These are phyloP conservation scores for Parnassius glacialis DNA, from an alignment of 2,888 invertebrate species.

Conservation along the genomic window DNA sequence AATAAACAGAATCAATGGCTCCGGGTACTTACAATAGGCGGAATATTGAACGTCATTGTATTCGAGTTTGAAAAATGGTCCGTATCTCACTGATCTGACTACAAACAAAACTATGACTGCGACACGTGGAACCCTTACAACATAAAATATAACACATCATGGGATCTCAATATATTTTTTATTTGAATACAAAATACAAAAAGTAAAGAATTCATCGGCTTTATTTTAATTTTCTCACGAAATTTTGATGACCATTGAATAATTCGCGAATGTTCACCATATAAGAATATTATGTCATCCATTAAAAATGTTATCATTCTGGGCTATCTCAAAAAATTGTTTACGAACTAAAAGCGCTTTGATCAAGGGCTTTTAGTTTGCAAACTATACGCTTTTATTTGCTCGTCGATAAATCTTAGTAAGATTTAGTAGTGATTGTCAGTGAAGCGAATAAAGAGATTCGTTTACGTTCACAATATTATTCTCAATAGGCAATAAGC, in stretches of 20 bases:
- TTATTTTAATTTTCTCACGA: not conserved
- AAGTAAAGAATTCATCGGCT: too few species aligned
- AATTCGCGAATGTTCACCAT: slow-evolving; percentile 25
- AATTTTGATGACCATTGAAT: slow-evolving; percentile 15
- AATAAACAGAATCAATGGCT: slow-evolving; percentile 61
- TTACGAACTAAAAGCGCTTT: slow-evolving; percentile 46
- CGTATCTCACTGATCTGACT: slow-evolving; percentile 50
- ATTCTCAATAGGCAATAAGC: not conserved
- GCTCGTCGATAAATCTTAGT: slow-evolving; percentile 42
- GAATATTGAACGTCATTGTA: slow-evolving; percentile 53
- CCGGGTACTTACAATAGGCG: slow-evolving; percentile 54
- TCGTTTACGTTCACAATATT: not conserved
- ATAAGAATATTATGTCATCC: slow-evolving; percentile 55
- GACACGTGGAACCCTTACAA: slow-evolving; percentile 40
- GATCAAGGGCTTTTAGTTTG: slow-evolving; percentile 66
- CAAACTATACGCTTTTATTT: slow-evolving; percentile 61
- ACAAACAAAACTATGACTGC: slow-evolving; percentile 57
- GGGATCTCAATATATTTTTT: not conserved
- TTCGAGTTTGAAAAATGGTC: slow-evolving; percentile 58
- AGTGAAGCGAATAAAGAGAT: slow-evolving; percentile 17
- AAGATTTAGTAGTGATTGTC: slow-evolving; percentile 33
- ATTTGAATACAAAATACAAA: not conserved
- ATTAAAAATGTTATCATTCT: slow-evolving; percentile 52
- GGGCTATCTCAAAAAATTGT: slow-evolving; percentile 55
- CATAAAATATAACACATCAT: slow-evolving; percentile 20